A percentile compares a stretch with the other conserved stretches of the same genome.
Conservation (phyloP, 2,113 vertebrate species). For the Coptodon rendalli region DNA sequence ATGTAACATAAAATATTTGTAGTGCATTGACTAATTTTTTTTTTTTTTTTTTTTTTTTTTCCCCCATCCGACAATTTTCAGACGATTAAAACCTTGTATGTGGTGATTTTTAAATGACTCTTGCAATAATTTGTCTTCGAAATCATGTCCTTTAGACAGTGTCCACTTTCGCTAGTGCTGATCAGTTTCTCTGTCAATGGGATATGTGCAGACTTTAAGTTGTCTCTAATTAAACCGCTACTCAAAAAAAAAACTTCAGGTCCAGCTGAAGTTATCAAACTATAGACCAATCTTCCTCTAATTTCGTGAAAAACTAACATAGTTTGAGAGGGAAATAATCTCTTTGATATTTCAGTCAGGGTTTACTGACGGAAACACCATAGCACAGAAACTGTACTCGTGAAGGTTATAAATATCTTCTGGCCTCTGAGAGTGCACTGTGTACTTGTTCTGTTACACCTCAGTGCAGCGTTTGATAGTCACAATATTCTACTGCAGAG, state of each 20-base stretch:
- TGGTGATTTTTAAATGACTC: slow-evolving; percentile 61
- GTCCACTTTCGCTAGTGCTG: neutral
- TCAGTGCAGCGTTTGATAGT: neutral
- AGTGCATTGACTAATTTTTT: slow-evolving; percentile 58
- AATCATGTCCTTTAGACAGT: neutral
- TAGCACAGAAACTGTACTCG: fast-evolving
- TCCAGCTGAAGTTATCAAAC: neutral
- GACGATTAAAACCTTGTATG: slow-evolving; percentile 55
- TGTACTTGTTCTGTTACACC: fast-evolving
- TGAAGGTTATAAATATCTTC: neutral
- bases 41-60: slow-evolving; percentile 21
- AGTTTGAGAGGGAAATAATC: neutral
- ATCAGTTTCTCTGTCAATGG: neutral
- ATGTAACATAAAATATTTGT: slow-evolving; percentile 67
- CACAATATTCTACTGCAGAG: fast-evolving
- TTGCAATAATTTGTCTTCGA: neutral
- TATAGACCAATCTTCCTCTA: neutral
- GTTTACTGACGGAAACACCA: neutral
- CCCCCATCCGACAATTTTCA: slow-evolving; percentile 45
- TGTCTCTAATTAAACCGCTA: neutral
- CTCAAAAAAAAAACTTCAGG: neutral
- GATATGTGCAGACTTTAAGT: neutral
- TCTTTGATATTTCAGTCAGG: neutral
- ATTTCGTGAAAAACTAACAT: neutral
- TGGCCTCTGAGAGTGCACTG: neutral